phyloP scores from a whole-genome alignment of 2,113 vertebrate species.

The Dinomys branickii region DNA sequence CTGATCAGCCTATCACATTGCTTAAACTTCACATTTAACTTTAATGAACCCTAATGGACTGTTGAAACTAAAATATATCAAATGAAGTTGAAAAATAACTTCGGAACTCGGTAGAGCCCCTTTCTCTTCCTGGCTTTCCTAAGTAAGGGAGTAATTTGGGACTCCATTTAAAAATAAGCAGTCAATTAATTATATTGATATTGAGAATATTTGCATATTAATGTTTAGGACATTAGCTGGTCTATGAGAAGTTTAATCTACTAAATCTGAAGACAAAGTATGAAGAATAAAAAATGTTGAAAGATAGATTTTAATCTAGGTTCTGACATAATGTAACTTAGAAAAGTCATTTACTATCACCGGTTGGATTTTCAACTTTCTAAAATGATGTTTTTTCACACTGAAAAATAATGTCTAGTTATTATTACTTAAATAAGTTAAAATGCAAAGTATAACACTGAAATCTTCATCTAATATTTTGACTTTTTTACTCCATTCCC shows the following conservation, averaged over 20 bases:
- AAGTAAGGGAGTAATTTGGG: conserved; percentile 23
- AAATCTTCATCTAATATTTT: background rate
- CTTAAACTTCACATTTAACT: conserved; percentile 63
- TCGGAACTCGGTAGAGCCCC: background rate
- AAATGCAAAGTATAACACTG: background rate
- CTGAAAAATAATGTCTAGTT: background rate
- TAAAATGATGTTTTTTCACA: background rate
- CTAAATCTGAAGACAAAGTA: background rate
- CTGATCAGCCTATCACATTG: background rate
- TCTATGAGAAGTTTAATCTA: conserved; percentile 6
- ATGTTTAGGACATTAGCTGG: background rate
- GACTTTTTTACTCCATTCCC: background rate
- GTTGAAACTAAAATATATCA: conserved; percentile 38
- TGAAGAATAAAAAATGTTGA: conserved; percentile 13
- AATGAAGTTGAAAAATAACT: conserved; percentile 60
- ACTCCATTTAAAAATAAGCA: conserved; percentile 44
- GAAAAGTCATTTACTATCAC: background rate
- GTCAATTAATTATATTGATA: conserved; percentile 47
- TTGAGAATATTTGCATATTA: conserved; percentile 49
- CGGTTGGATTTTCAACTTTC: background rate
- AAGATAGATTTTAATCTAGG: background rate
- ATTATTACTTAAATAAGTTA: background rate
- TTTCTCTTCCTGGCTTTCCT: background rate
- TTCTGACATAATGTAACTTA: background rate
- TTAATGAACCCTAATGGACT: conserved; percentile 43